These are phyloP conservation scores for Papilio polyxenes DNA, from an alignment of 1,140 invertebrate genomes.

Conservation along the genomic window DNA sequence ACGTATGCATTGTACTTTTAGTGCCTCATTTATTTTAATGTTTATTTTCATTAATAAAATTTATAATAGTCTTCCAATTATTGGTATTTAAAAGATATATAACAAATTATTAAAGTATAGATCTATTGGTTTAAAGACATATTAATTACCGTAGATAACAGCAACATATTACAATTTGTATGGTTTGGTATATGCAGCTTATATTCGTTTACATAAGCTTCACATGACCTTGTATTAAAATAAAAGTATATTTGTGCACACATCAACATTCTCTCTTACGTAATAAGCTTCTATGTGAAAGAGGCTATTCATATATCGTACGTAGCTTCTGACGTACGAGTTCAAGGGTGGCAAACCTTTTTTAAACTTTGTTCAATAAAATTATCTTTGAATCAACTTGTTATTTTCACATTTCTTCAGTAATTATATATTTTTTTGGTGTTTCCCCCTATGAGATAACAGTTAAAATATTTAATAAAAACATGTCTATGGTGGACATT, in stretches of 20 bases:
- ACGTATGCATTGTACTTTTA: constrained; percentile 26
- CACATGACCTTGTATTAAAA: constrained; percentile 33
- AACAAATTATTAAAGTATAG: neutral
- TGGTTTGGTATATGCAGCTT: neutral
- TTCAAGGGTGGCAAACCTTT: neutral
- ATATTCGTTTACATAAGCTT: constrained; percentile 21
- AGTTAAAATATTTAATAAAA: too few species aligned
- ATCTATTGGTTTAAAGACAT: too few species aligned
- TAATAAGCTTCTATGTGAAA: constrained; percentile 25
- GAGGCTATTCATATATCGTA: constrained; percentile 16
- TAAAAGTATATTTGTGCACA: constrained; percentile 26
- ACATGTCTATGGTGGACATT: too few species aligned
- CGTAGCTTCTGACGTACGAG: neutral
- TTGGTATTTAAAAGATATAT: neutral
- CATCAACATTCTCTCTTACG: constrained; percentile 26
- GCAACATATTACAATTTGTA: neutral
- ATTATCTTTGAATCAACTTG: too few species aligned
- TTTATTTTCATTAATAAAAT: neutral
- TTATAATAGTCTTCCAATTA: neutral
- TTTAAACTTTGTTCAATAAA: neutral
- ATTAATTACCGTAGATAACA: neutral
- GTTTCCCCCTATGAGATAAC: too few species aligned
- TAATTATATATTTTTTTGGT: neutral
- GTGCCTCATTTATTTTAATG: constrained; percentile 25
- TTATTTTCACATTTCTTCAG: too few species aligned